Percentiles rank a stretch among this genome's conserved stretches.
These are phyloP conservation scores for Watsonalla cultraria DNA, from an alignment of 2,888 invertebrate species.

Conservation along the genomic window DNA sequence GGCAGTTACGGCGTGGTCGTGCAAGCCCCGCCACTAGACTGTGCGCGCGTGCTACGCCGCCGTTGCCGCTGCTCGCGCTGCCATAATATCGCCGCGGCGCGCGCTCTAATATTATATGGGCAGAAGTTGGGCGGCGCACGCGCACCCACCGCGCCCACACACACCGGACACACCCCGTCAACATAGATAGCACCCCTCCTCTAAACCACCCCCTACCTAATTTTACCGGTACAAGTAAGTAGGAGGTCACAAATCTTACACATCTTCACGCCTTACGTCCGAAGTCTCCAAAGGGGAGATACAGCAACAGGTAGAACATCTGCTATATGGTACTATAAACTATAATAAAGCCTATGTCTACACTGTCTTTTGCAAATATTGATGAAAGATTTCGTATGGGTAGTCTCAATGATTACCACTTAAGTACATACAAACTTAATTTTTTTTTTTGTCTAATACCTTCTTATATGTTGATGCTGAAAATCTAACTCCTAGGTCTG, in stretches of 20 bases:
- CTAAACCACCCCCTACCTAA: conserved; percentile 33
- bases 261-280: background rate
- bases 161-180: conserved; percentile 44
- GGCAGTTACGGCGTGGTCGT: conserved; percentile 9
- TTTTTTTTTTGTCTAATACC: too few relatives aligned
- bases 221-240: too few relatives aligned
- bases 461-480: too few relatives aligned
- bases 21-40: conserved; percentile 27
- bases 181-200: conserved; percentile 31
- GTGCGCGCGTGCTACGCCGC: conserved; percentile 24
- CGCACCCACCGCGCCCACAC: conserved; percentile 25
- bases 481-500: too few relatives aligned
- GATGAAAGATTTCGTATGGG: too few relatives aligned
- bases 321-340: too few relatives aligned
- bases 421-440: too few relatives aligned
- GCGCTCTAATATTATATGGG: conserved; percentile 42
- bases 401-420: too few relatives aligned
- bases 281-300: too few relatives aligned
- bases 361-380: too few relatives aligned
- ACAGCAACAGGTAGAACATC: too few relatives aligned
- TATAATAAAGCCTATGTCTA: too few relatives aligned
- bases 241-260: conserved; percentile 10
- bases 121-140: conserved; percentile 57
- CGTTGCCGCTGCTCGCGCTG: conserved; percentile 30
- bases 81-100: conserved; percentile 34